A percentile compares a stretch with the other conserved stretches of the same genome.
Conservation (phyloP, 2,113 vertebrate genomes). For the Menidia beryllina region DNA sequence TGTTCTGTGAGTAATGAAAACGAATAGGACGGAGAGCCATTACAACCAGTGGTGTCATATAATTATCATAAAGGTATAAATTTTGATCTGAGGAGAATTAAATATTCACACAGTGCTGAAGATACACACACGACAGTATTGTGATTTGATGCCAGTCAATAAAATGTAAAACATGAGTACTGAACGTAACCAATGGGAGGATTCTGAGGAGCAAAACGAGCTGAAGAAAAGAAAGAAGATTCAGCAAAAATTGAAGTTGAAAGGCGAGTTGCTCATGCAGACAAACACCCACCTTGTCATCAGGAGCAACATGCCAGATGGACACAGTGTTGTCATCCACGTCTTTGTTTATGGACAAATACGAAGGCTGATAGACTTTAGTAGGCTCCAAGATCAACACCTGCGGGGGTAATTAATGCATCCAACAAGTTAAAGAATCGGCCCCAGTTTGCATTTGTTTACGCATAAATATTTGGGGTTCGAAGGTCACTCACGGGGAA, state of each 20-base stretch:
- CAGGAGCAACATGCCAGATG: slow-evolving; percentile 95
- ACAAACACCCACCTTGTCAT: slow-evolving; percentile 89
- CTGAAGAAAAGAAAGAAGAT: background rate
- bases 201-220: background rate
- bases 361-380: slow-evolving; percentile 97
- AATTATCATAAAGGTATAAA: background rate
- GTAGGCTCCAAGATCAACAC: slow-evolving; percentile 97
- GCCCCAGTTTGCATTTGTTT: background rate
- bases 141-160: too few relatives aligned
- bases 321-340: slow-evolving; percentile 94
- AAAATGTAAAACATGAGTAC: too few relatives aligned
- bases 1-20: slow-evolving; percentile 76
- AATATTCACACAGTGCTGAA: background rate
- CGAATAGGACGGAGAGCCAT: too few relatives aligned
- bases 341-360: slow-evolving; percentile 97
- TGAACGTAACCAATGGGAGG: too few relatives aligned
- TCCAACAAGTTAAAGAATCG: background rate
- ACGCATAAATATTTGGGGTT: background rate
- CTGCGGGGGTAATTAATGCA: slow-evolving; percentile 69
- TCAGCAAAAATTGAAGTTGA: too few relatives aligned
- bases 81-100: background rate
- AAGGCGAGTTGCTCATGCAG: background rate
- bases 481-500: slow-evolving; percentile 88
- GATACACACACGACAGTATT: background rate
- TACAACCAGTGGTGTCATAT: too few relatives aligned